A percentile compares a stretch with the other conserved stretches of the same genome.
phyloP scores from a whole-genome alignment of 2,113 vertebrate genomes.

The Bombycilla garrulus region DNA sequence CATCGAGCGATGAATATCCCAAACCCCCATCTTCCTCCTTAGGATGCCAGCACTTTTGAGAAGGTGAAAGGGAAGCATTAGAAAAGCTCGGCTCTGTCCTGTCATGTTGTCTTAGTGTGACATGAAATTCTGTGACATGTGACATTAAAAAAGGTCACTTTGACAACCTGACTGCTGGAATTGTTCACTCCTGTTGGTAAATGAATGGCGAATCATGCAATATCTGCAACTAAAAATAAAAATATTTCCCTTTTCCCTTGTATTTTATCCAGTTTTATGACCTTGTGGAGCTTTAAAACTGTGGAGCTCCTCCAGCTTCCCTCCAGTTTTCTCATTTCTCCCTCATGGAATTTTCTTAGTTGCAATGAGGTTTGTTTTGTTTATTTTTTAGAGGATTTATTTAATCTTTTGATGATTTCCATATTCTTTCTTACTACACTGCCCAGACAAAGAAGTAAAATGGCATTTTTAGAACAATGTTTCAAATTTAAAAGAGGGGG shows the following conservation, averaged over 20 bases:
- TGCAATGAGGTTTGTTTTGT: neutral
- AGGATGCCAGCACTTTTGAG: constrained; percentile 44
- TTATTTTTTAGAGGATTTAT: neutral
- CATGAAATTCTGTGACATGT: constrained; percentile 73
- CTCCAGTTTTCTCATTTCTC: neutral
- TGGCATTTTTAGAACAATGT: neutral
- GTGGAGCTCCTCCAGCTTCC: neutral
- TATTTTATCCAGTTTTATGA: neutral
- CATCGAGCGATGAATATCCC: neutral
- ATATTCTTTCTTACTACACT: neutral
- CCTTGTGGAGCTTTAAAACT: neutral
- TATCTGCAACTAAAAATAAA: neutral
- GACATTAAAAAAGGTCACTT: constrained; percentile 82
- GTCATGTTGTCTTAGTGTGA: constrained; percentile 72
- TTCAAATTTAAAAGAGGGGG: neutral
- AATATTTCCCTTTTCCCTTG: neutral
- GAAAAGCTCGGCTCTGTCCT: constrained; percentile 62
- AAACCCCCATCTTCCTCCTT: neutral
- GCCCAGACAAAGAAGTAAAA: neutral
- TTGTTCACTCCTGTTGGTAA: constrained; percentile 22
- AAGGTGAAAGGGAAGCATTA: neutral
- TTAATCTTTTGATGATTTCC: neutral
- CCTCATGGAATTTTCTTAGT: neutral
- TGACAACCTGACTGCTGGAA: constrained; percentile 62
- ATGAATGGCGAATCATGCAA: constrained; percentile 3